Conservation (phyloP, 2,113 vertebrate genomes). For the Gallinago undulata region DNA sequence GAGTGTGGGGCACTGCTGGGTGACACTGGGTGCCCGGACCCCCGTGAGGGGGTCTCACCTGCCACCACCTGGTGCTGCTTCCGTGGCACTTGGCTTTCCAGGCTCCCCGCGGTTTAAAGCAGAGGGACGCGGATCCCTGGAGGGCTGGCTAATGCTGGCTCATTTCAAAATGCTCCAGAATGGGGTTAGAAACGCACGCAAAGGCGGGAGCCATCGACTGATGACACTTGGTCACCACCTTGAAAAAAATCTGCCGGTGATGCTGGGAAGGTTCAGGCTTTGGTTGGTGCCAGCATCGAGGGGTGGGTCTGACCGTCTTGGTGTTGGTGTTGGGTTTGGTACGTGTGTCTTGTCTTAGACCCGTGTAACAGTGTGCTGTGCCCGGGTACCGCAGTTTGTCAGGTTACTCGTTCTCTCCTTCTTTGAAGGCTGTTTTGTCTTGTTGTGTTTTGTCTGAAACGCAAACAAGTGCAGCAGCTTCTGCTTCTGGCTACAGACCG, state of each 20-base stretch:
- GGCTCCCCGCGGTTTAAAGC: rapidly evolving
- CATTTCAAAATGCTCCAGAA: background rate
- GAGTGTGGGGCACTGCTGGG: background rate
- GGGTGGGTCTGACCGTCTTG: background rate
- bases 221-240: background rate
- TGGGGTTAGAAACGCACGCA: background rate
- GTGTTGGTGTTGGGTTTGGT: background rate
- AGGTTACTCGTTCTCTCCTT: background rate
- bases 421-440: background rate
- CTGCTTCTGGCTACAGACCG: background rate
- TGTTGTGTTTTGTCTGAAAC: background rate
- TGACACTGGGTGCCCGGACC: background rate
- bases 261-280: background rate
- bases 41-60: rapidly evolving
- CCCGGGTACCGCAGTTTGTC: background rate
- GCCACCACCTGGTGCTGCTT: rapidly evolving
- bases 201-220: background rate
- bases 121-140: background rate
- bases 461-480: background rate
- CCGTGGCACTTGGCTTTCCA: background rate
- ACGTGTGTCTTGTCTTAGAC: rapidly evolving
- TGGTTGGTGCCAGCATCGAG: background rate
- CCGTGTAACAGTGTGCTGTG: too few species aligned
- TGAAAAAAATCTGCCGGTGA: background rate
- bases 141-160: too few species aligned